A percentile compares a stretch with the other conserved stretches of the same genome.
phyloP scores from a whole-genome alignment of 2,797 vertebrate genomes.

The Sebastes itinus region DNA sequence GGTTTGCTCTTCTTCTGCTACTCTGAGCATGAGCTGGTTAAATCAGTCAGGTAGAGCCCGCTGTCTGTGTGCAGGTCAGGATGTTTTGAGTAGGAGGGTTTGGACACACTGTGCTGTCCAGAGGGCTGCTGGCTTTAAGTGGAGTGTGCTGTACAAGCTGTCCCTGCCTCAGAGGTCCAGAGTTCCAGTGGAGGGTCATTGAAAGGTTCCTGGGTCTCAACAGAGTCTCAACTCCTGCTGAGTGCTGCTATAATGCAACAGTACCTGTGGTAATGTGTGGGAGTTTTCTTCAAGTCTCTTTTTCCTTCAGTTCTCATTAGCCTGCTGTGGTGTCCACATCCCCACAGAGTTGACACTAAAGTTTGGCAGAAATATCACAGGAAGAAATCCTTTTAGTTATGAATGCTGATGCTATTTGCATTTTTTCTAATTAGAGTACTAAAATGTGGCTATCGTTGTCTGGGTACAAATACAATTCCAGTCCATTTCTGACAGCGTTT shows the following conservation, averaged over 20 bases:
- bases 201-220: not conserved
- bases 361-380: not conserved
- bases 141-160: not conserved
- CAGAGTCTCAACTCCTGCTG: not conserved
- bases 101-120: not conserved
- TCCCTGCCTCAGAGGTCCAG: not conserved
- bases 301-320: not conserved
- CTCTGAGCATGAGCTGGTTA: not conserved
- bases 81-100: not conserved
- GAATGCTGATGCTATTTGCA: not conserved
- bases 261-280: not conserved
- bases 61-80: not conserved
- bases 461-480: not conserved
- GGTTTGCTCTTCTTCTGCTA: not conserved
- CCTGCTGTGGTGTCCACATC: not conserved
- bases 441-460: not conserved
- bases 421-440: not conserved
- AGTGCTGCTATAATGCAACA: not conserved
- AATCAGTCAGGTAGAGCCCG: too few relatives aligned
- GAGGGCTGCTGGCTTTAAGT: not conserved
- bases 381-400: not conserved
- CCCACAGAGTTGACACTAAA: not conserved
- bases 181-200: not conserved
- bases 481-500: not conserved
- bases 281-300: not conserved